Evolutionary conservation across 64 coral and sea anemone species (phyloP).

Genomic region (Pocillopora verrucosa): DNA sequence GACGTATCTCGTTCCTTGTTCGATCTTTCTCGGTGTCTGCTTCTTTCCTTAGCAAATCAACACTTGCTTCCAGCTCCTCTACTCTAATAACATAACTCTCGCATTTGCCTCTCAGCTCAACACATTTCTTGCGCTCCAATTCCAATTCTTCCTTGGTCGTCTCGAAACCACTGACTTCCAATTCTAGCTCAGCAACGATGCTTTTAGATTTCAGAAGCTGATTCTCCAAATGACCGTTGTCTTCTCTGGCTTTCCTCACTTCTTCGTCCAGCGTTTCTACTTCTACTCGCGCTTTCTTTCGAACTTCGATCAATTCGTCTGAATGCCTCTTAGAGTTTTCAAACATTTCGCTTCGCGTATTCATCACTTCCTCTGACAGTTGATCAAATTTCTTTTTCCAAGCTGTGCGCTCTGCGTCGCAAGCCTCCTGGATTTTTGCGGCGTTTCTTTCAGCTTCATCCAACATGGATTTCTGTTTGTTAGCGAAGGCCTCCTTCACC

Average conservation of each 20-base stretch:
- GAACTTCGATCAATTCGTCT: conserved; percentile 57
- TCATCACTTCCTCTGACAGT: conserved; percentile 37
- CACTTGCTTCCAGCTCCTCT: not conserved
- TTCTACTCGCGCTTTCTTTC: conserved; percentile 20
- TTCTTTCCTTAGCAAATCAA: not conserved
- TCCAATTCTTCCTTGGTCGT: not conserved
- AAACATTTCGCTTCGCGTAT: conserved; percentile 59
- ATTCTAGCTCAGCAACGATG: not conserved
- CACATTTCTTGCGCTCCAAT: not conserved
- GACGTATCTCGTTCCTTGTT: conserved; percentile 14
- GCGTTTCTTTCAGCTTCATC: conserved; percentile 48
- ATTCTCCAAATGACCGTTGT: conserved; percentile 22
- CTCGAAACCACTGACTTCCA: not conserved
- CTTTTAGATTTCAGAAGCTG: conserved; percentile 29
- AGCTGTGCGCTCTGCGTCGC: conserved; percentile 4
- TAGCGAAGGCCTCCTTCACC: conserved; percentile 25
- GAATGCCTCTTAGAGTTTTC: conserved; percentile 58
- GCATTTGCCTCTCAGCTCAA: conserved; percentile 3
- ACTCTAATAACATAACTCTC: not conserved
- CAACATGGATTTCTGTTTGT: conserved; percentile 55
- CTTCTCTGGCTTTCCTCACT: conserved; percentile 19
- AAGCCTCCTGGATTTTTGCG: conserved; percentile 28
- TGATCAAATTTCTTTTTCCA: conserved; percentile 69
- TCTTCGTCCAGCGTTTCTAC: conserved; percentile 37
- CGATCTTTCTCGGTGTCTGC: conserved; percentile 17